phyloP scores from a whole-genome alignment of 2,888 invertebrate species.

The Nasonia oneida region DNA sequence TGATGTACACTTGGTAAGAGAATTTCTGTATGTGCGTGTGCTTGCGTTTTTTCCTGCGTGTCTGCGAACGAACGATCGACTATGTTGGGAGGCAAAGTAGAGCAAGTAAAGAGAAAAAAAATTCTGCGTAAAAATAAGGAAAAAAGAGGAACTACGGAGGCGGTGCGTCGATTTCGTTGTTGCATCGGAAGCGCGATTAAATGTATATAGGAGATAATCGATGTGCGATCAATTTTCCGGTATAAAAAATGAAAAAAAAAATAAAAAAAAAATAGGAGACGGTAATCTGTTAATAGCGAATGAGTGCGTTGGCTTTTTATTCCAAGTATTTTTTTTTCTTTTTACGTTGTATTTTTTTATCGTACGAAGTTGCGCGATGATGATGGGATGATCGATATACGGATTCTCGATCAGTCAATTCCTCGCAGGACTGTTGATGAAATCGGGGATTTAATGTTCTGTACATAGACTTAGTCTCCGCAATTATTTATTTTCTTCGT shows the following conservation, averaged over 20 bases:
- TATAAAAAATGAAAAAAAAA: neutral
- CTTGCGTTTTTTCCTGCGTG: slow-evolving; percentile 26
- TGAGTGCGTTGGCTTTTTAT: slow-evolving; percentile 46
- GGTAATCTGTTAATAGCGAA: slow-evolving; percentile 32
- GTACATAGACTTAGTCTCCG: slow-evolving; percentile 71
- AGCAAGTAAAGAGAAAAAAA: slow-evolving; percentile 3
- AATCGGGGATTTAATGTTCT: slow-evolving; percentile 67
- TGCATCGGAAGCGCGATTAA: slow-evolving; percentile 26
- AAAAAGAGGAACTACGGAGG: slow-evolving; percentile 14
- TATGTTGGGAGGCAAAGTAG: slow-evolving; percentile 12
- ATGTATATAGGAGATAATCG: slow-evolving; percentile 47
- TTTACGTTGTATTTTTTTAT: slow-evolving; percentile 18
- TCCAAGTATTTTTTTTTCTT: slow-evolving; percentile 50
- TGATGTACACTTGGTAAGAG: slow-evolving; percentile 30
- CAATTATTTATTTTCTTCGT: slow-evolving; percentile 73
- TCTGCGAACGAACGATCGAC: neutral
- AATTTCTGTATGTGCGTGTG: slow-evolving; percentile 13
- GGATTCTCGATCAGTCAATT: slow-evolving; percentile 49
- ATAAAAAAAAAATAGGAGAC: slow-evolving; percentile 19
- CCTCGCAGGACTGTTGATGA: slow-evolving; percentile 54
- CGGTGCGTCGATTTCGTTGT: slow-evolving; percentile 43
- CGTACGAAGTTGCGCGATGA: slow-evolving; percentile 20
- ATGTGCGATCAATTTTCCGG: slow-evolving; percentile 43
- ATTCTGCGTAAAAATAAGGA: neutral
- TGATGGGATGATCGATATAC: slow-evolving; percentile 23